phyloP scores from a whole-genome alignment of 2,888 invertebrate species.

The Lamellibrachia satsuma region DNA sequence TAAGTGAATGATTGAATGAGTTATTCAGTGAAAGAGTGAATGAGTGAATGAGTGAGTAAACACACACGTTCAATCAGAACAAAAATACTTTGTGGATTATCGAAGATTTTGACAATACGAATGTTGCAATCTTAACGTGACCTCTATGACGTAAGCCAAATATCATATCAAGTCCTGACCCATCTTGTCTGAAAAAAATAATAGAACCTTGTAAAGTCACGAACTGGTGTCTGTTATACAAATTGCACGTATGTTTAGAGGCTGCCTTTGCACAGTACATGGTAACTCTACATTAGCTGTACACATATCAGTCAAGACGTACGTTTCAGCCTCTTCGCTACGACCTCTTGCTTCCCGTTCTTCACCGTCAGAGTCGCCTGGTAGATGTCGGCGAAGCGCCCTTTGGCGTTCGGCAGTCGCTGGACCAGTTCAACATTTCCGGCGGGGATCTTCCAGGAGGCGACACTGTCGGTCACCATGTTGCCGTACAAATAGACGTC shows the following conservation, averaged over 20 bases:
- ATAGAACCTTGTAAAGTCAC: no score
- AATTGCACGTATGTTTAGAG: no score
- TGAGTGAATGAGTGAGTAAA: neutral
- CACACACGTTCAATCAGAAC: no score
- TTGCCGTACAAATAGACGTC: conserved; percentile 4
- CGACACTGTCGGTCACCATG: neutral
- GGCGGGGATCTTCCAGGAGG: neutral
- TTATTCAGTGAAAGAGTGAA: neutral
- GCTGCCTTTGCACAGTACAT: neutral
- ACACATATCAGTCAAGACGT: neutral
- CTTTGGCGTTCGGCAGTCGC: neutral
- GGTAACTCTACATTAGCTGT: neutral
- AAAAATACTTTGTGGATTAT: no score
- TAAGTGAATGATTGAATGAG: neutral
- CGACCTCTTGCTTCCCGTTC: neutral
- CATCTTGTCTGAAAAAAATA: no score
- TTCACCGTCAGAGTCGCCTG: neutral
- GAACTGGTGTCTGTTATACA: no score
- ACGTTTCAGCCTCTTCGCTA: conserved; percentile 10
- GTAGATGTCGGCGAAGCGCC: neutral
- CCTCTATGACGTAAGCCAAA: no score
- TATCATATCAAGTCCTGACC: no score
- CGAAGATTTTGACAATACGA: no score
- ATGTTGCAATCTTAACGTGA: no score
- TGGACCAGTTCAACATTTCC: neutral